Conservation (phyloP, 2,113 vertebrate genomes). For the Pelecanus crispus region DNA sequence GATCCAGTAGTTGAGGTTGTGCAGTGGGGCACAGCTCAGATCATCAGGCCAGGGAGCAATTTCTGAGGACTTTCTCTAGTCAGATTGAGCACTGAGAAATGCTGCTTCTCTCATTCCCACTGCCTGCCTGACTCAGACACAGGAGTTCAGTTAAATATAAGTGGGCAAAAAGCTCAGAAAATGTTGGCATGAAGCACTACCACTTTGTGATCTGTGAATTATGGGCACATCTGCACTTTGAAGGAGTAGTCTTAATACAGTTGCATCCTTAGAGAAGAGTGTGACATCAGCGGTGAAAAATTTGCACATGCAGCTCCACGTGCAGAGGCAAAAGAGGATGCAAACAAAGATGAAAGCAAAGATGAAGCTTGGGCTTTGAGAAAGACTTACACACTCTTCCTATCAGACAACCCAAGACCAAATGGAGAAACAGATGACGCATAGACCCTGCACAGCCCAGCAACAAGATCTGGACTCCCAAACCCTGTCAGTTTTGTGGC, state of each 20-base stretch:
- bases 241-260: not conserved
- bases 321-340: not conserved
- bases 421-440: not conserved
- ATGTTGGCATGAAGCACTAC: not conserved
- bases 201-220: not conserved
- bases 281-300: not conserved
- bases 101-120: not conserved
- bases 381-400: not conserved
- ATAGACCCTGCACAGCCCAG: not conserved
- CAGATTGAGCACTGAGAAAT: not conserved
- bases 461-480: not conserved
- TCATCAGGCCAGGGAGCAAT: not conserved
- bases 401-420: not conserved
- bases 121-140: not conserved
- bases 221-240: fast-evolving
- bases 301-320: not conserved
- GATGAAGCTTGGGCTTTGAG: not conserved
- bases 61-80: not conserved
- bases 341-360: not conserved
- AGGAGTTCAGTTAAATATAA: not conserved
- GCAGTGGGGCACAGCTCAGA: not conserved
- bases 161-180: not conserved
- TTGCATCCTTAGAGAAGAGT: not conserved
- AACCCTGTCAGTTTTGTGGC: not conserved
- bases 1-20: not conserved